Evolutionary conservation across 2,888 invertebrate species (phyloP).

Genomic region (Limnephilus rhombicus): DNA sequence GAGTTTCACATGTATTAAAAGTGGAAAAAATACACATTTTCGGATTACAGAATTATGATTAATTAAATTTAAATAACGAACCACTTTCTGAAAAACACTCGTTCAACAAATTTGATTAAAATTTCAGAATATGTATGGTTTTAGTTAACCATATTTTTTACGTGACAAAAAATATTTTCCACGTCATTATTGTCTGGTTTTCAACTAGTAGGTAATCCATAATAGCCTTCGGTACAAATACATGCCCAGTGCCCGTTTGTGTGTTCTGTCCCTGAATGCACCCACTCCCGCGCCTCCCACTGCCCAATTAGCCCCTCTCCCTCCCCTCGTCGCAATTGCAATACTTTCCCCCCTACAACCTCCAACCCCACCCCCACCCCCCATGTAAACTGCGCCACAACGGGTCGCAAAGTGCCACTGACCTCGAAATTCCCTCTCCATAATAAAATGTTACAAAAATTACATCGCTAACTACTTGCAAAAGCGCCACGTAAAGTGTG

Average conservation of each 20-base stretch:
- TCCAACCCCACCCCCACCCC: conserved; percentile 66
- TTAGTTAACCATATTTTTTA: background rate
- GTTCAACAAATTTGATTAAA: too few species aligned
- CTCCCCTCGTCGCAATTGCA: conserved; percentile 6
- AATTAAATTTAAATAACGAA: background rate
- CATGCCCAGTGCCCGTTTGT: background rate
- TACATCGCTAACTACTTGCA: background rate
- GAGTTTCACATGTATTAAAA: too few species aligned
- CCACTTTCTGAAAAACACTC: background rate
- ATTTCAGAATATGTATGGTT: background rate
- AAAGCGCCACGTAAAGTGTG: background rate
- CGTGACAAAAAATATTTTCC: background rate
- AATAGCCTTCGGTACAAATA: background rate
- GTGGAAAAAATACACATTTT: too few species aligned
- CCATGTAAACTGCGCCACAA: conserved; percentile 71
- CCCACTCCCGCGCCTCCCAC: conserved; percentile 37
- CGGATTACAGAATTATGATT: too few species aligned
- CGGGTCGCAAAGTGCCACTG: conserved; percentile 74
- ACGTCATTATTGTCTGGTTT: background rate
- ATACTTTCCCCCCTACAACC: conserved; percentile 57
- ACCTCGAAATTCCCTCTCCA: conserved; percentile 69
- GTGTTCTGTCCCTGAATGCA: conserved; percentile 7
- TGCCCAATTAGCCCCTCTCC: conserved; percentile 33
- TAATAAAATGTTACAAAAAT: conserved; percentile 28
- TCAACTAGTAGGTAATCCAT: background rate